These are phyloP conservation scores for Drosophila oshimai DNA, from an alignment of 1,140 invertebrate genomes.

Conservation along the genomic window DNA sequence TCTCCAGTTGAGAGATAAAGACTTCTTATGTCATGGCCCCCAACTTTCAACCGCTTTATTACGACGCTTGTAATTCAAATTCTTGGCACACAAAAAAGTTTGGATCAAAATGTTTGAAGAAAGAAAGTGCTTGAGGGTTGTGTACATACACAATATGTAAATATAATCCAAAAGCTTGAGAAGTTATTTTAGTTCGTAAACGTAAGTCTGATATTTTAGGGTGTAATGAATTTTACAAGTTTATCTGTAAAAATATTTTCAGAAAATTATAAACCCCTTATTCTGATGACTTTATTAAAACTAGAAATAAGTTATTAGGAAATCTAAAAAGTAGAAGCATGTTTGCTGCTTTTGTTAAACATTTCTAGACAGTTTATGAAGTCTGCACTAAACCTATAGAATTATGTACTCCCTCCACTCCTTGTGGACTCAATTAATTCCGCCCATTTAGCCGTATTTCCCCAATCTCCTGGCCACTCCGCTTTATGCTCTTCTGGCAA, in stretches of 20 bases:
- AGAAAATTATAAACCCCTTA: too few species aligned
- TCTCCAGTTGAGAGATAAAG: not conserved
- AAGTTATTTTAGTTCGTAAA: too few species aligned
- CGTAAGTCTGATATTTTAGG: too few species aligned
- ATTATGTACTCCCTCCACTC: not conserved
- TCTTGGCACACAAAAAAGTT: not conserved
- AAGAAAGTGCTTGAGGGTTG: not conserved
- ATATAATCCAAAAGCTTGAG: not conserved
- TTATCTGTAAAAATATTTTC: too few species aligned
- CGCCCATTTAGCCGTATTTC: not conserved
- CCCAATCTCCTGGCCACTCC: not conserved
- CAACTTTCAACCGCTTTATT: not conserved
- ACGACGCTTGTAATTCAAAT: not conserved
- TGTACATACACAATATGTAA: too few species aligned
- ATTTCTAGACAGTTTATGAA: too few species aligned
- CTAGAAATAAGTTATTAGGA: too few species aligned
- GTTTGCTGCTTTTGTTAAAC: too few species aligned
- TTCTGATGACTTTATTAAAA: too few species aligned
- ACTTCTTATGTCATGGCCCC: slow-evolving; percentile 4
- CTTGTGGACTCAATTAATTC: slow-evolving; percentile 2
- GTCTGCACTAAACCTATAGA: too few species aligned
- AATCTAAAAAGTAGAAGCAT: too few species aligned
- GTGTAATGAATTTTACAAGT: too few species aligned
- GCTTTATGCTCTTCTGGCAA: slow-evolving; percentile 16
- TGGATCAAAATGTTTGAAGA: not conserved